Conservation (phyloP, 2,888 invertebrate species). For the Physocephala rufipes region DNA sequence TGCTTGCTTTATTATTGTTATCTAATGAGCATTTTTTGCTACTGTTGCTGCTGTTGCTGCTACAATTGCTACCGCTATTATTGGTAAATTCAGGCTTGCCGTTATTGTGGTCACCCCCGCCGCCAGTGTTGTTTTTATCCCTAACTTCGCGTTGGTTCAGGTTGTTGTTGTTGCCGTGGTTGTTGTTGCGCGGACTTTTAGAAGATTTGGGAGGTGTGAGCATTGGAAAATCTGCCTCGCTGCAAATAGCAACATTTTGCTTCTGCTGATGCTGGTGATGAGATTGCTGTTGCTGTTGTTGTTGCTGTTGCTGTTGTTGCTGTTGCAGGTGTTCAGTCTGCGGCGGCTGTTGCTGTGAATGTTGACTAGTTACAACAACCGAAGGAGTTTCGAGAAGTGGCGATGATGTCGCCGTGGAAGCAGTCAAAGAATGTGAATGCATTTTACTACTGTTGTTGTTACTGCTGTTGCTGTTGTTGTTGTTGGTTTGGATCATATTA, state of each 20-base stretch:
- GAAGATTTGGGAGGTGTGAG: conserved; percentile 64
- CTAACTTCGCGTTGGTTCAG: conserved; percentile 41
- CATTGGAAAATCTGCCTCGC: conserved; percentile 66
- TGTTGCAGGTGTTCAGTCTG: conserved; percentile 44
- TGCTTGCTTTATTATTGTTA: conserved; percentile 41
- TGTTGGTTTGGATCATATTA: conserved; percentile 51
- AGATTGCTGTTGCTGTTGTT: conserved; percentile 53
- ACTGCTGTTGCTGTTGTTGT: conserved; percentile 47
- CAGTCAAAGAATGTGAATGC: conserved; percentile 55
- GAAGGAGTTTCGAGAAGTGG: conserved; percentile 61
- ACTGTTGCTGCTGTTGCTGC: conserved; percentile 39
- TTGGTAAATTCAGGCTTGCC: conserved; percentile 50
- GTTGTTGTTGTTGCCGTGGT: conserved; percentile 45
- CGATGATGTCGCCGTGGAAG: conserved; percentile 52
- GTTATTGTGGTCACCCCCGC: conserved; percentile 45
- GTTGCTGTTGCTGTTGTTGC: conserved; percentile 54
- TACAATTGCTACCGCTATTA: conserved; percentile 41
- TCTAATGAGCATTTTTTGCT: conserved; percentile 25
- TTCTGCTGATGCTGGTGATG: conserved; percentile 50
- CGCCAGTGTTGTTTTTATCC: conserved; percentile 45
- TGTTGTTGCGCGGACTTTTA: conserved; percentile 55
- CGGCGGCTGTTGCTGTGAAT: conserved; percentile 50
- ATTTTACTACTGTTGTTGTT: conserved; percentile 53
- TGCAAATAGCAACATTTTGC: conserved; percentile 57
- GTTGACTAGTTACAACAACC: conserved; percentile 64